Base-by-base conservation (phyloP, 1,140 invertebrate genomes). In the Hyles euphorbiae region DNA sequence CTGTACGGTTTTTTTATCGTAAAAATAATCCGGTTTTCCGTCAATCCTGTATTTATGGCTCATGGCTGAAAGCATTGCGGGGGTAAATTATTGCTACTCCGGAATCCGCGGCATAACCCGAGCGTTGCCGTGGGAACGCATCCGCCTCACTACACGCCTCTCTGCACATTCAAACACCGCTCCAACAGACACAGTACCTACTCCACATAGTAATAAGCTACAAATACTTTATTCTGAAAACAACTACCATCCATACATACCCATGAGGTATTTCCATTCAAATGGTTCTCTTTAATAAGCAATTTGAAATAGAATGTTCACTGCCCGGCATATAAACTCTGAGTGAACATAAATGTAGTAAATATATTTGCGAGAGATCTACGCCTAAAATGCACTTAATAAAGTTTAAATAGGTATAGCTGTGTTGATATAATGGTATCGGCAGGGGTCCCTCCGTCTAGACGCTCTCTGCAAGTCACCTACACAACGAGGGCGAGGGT, bases 401-500 rank as follows among this genome's bases (percentile, higher is more conserved):
- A 40, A 40, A 40, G 4, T 40, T 40, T 40, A 40, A 5, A 5
- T 40, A 40, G 5, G 36, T 40, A 40, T 5, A 40, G 2, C 36
- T 5, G 8, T 40, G 36, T 40, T 5, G 36, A 40, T 40, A 40
- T 34, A 40, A 44, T 44, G 40, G 22, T 47, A 56, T 56, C 22
- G 45, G 61, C 53, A 71, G 63, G 72, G 75, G 73, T 77, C 80
- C 81, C 80, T 83, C 76, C 81, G 83, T 86, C 84, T 88, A 88
- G 84, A 88, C 84, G 69, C 80, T 78, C 66, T 76, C 74, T 60
- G 81, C 82, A 78, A 83, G 81, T 83, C 80, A 80, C 77, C 76
- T 78, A 63, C 58, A 61, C 56, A 51, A 65, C 63, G 75, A 86
- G 84, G 82, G 81, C 76, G 83, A 81, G 78, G 84, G 80, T 71